phyloP scores from a whole-genome alignment of 1,140 invertebrate genomes.

The Drosophila nigromelanica region DNA sequence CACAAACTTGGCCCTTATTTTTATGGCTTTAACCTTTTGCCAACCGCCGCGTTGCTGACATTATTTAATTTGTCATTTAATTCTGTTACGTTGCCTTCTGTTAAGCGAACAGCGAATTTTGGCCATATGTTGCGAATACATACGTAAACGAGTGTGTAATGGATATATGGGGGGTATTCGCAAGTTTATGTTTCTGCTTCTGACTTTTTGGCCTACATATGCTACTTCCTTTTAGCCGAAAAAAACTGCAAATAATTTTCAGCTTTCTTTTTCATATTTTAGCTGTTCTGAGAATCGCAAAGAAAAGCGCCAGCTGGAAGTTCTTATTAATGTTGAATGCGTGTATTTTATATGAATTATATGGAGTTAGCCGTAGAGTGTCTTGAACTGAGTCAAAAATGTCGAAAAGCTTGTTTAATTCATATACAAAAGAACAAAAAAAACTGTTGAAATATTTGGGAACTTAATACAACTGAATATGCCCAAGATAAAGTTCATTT shows the following conservation, averaged over 20 bases:
- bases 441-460: not conserved
- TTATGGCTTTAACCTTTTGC: constrained; percentile 80
- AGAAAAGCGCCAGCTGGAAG: constrained; percentile 2
- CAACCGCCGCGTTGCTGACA: constrained; percentile 75
- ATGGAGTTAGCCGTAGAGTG: not conserved
- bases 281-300: constrained; percentile 15
- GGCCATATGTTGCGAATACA: constrained; percentile 54
- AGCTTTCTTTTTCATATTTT: constrained; percentile 18
- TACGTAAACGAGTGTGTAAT: constrained; percentile 51
- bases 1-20: constrained; percentile 56
- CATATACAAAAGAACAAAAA: not conserved
- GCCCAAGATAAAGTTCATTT: constrained; percentile 1
- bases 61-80: constrained; percentile 83
- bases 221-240: constrained; percentile 39
- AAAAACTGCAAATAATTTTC: constrained; percentile 29
- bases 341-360: not conserved
- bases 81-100: constrained; percentile 42
- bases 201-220: constrained; percentile 49
- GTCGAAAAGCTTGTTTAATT: not conserved
- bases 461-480: not conserved
- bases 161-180: constrained; percentile 38
- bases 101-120: constrained; percentile 7
- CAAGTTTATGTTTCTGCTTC: constrained; percentile 26
- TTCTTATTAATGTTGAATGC: constrained; percentile 7
- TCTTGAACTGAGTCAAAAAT: not conserved